These are phyloP conservation scores for Trimorus sp. DNA, from an alignment of 2,888 invertebrate genomes.

Conservation along the genomic window DNA sequence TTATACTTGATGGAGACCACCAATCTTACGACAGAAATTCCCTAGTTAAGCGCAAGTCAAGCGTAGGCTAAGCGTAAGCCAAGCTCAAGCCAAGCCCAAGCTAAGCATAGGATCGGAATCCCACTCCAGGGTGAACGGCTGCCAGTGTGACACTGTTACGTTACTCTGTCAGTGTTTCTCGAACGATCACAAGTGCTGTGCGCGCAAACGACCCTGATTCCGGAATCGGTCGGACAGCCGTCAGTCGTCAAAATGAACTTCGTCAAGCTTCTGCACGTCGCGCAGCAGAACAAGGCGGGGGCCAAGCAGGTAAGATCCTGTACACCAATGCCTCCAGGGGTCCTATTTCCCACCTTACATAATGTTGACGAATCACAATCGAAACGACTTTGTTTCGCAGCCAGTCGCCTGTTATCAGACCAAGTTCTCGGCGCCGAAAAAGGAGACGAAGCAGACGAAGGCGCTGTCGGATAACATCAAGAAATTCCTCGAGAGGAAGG, in stretches of 20 bases:
- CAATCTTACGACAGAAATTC: too few relatives aligned
- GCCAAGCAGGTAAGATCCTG: constrained; percentile 64
- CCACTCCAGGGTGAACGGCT: too few relatives aligned
- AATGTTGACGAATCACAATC: not conserved
- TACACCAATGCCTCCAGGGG: not conserved
- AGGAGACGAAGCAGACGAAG: constrained; percentile 86
- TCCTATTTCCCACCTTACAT: constrained; percentile 29
- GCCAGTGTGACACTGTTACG: too few relatives aligned
- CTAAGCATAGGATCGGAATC: too few relatives aligned
- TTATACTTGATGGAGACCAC: too few relatives aligned
- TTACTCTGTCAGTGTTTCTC: not conserved
- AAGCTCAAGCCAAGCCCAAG: too few relatives aligned
- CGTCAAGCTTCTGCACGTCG: constrained; percentile 84
- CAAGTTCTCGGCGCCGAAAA: constrained; percentile 91
- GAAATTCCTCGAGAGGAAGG: constrained; percentile 91
- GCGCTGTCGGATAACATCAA: constrained; percentile 90
- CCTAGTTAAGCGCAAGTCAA: too few relatives aligned
- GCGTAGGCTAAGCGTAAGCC: too few relatives aligned
- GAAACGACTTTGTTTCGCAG: constrained; percentile 74
- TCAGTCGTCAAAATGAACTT: constrained; percentile 83
- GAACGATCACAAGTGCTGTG: not conserved
- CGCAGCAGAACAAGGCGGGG: constrained; percentile 84
- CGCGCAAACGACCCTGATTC: not conserved
- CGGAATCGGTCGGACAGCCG: not conserved
- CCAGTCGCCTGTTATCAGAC: constrained; percentile 87